phyloP scores from a whole-genome alignment of 2,888 invertebrate species.

The Microctonus aethiopoides region DNA sequence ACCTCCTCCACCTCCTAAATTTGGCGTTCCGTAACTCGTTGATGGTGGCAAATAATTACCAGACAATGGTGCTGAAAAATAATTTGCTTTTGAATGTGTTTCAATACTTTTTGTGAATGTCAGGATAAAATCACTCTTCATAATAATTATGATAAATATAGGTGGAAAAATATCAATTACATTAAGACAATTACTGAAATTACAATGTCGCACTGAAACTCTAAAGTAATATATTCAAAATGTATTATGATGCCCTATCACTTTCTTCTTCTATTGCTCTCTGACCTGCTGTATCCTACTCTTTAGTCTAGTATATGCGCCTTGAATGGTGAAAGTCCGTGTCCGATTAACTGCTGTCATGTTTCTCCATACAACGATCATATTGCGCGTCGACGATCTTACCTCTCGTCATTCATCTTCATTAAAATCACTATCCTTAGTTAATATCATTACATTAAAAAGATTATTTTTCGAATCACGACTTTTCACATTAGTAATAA shows the following conservation, averaged over 20 bases:
- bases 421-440: background rate
- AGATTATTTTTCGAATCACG: background rate
- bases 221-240: background rate
- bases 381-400: background rate
- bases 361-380: constrained; percentile 12
- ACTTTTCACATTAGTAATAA: background rate
- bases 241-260: background rate
- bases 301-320: background rate
- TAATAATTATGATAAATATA: background rate
- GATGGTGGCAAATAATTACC: constrained; percentile 74
- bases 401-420: background rate
- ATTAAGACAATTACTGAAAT: background rate
- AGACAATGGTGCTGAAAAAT: constrained; percentile 68
- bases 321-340: constrained; percentile 18
- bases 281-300: background rate
- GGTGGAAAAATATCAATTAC: background rate
- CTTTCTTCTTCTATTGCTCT: constrained; percentile 4
- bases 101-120: background rate
- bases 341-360: background rate
- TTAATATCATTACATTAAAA: no score
- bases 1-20: constrained; percentile 53
- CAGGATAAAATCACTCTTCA: background rate
- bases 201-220: background rate
- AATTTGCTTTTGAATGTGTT: background rate
- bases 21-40: constrained; percentile 67